Percentiles rank a stretch among this genome's conserved stretches.
Evolutionary conservation across 1,140 invertebrate genomes (phyloP).

Genomic region (Monomorium pharaonis): DNA sequence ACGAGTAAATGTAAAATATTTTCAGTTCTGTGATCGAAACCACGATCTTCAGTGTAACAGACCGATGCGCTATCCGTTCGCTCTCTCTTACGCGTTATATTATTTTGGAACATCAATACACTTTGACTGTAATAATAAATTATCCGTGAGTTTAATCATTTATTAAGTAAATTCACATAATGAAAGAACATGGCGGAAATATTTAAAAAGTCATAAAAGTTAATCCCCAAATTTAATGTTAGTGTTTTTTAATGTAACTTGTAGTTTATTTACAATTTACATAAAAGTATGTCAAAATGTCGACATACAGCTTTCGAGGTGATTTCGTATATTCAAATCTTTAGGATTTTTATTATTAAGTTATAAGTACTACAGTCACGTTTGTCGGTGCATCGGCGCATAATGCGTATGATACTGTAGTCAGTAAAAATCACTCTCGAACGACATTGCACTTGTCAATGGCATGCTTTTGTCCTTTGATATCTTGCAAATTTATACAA

Average conservation of each 20-base stretch:
- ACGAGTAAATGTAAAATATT: no score
- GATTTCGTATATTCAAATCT: background rate
- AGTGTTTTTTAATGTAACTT: background rate
- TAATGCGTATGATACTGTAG: conserved; percentile 1
- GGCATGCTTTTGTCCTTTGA: conserved; percentile 29
- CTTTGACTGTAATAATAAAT: no score
- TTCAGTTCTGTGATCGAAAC: no score
- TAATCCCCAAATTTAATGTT: background rate
- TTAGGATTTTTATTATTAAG: background rate
- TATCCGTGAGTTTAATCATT: no score
- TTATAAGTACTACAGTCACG: background rate
- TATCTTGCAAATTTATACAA: background rate
- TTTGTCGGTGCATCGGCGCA: background rate
- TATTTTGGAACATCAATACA: background rate
- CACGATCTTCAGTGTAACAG: no score
- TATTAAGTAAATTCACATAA: background rate
- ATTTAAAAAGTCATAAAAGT: background rate
- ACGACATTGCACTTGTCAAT: conserved; percentile 41
- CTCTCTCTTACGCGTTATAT: background rate
- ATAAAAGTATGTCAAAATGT: conserved; percentile 17
- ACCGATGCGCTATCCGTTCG: no score
- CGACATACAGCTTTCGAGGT: background rate
- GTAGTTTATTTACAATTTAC: background rate
- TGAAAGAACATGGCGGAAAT: background rate
- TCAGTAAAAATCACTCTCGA: conserved; percentile 36